Conservation (phyloP, 2,888 invertebrate species). For the Habrosyne pyritoides region DNA sequence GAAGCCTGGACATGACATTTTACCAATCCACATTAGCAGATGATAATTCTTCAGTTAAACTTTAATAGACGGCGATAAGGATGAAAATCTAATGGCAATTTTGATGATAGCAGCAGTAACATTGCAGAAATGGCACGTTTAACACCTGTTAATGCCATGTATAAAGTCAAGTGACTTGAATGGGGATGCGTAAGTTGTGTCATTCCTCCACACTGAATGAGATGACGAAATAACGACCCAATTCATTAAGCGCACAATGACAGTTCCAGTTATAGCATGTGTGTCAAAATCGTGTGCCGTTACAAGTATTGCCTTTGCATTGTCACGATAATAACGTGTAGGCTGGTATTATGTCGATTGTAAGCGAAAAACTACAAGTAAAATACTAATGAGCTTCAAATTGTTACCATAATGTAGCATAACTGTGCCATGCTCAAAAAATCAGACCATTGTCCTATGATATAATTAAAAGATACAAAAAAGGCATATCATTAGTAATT, state of each 20-base stretch:
- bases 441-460: background rate
- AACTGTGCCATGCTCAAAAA: background rate
- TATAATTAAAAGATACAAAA: background rate
- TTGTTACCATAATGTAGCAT: background rate
- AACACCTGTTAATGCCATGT: conserved; percentile 5
- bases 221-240: conserved; percentile 10
- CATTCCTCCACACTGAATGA: conserved; percentile 4
- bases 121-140: background rate
- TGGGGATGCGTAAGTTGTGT: conserved; percentile 5
- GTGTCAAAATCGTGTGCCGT: conserved; percentile 12
- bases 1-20: conserved; percentile 4
- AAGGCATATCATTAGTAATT: background rate
- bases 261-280: conserved; percentile 9
- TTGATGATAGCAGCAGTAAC: background rate
- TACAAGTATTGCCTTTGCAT: conserved; percentile 8
- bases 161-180: conserved; percentile 1
- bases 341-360: background rate
- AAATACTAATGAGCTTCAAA: background rate
- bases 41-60: background rate
- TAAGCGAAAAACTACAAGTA: background rate
- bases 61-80: background rate
- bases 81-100: background rate
- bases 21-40: background rate
- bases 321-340: conserved; percentile 11
- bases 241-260: conserved; percentile 8